Evolutionary conservation across 2,797 vertebrate species (phyloP).

Genomic region (Rachycentron canadum): DNA sequence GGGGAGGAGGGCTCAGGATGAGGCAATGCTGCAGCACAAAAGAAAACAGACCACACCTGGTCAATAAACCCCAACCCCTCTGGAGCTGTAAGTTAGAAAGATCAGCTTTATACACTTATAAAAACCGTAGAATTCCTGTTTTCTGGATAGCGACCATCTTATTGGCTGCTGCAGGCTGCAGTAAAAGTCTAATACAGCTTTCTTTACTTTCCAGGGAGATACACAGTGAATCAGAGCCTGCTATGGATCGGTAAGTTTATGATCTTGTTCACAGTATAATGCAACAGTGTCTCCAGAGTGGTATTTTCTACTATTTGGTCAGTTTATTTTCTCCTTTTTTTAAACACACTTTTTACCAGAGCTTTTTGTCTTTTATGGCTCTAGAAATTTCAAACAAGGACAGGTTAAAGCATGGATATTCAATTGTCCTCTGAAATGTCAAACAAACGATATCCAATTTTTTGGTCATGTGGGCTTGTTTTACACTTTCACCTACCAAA

Average conservation of each 20-base stretch:
- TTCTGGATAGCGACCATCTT: conserved; percentile 52
- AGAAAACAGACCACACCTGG: conserved; percentile 57
- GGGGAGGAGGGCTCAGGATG: conserved; percentile 31
- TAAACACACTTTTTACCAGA: conserved; percentile 9
- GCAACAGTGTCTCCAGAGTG: conserved; percentile 44
- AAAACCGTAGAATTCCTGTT: conserved; percentile 44
- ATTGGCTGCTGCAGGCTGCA: conserved; percentile 60
- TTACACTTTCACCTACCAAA: conserved; percentile 24
- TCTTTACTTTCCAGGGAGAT: conserved; percentile 76
- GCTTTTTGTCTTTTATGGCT: conserved; percentile 15
- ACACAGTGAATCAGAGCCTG: conserved; percentile 60
- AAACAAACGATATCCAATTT: background rate
- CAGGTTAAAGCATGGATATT: background rate
- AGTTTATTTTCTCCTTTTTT: conserved; percentile 53
- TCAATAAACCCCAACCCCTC: conserved; percentile 53
- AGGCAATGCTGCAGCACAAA: conserved; percentile 34
- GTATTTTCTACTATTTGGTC: conserved; percentile 64
- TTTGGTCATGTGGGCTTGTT: conserved; percentile 26
- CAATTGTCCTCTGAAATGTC: conserved; percentile 13
- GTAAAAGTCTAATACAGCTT: conserved; percentile 62
- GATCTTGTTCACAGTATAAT: conserved; percentile 64
- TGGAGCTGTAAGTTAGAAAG: conserved; percentile 49
- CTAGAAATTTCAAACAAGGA: conserved; percentile 10
- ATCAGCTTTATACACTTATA: conserved; percentile 54
- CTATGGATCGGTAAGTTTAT: conserved; percentile 80